Conservation (phyloP, 2,113 vertebrate genomes). For the Athene noctua region DNA sequence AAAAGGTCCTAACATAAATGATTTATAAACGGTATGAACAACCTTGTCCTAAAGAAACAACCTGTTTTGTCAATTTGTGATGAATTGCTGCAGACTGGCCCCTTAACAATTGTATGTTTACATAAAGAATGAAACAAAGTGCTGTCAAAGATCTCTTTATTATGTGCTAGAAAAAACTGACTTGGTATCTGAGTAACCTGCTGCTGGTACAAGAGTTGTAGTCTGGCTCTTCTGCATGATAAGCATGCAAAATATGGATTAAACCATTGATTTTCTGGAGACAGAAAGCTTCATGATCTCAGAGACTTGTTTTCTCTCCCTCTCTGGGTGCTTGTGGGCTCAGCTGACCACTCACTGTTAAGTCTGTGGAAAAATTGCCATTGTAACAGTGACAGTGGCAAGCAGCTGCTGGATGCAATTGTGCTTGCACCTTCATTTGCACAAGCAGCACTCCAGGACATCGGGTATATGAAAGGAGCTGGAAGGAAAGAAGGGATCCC, state of each 20-base stretch:
- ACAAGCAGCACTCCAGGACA: fast-evolving
- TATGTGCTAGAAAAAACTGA: background rate
- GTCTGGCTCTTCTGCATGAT: background rate
- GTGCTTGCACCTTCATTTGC: background rate
- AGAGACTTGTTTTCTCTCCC: background rate
- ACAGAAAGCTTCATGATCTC: background rate
- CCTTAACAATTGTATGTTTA: background rate
- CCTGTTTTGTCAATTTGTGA: background rate
- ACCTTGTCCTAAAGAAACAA: background rate
- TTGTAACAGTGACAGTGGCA: background rate
- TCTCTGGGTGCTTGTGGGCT: background rate
- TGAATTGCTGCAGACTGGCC: background rate
- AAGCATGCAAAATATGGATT: background rate
- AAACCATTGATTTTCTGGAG: background rate
- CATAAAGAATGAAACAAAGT: background rate
- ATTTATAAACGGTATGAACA: background rate
- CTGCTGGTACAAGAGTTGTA: background rate
- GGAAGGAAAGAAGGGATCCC: background rate
- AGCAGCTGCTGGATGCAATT: background rate
- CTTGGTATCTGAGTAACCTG: background rate
- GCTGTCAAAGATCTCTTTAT: background rate
- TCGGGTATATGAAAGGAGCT: background rate
- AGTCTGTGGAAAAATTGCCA: background rate
- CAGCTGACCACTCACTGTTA: background rate
- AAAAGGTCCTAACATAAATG: background rate